Evolutionary conservation across 2,113 vertebrate genomes (phyloP), one percentile per base, ranked within the genome.

Genomic region (Piprites chloris): DNA sequence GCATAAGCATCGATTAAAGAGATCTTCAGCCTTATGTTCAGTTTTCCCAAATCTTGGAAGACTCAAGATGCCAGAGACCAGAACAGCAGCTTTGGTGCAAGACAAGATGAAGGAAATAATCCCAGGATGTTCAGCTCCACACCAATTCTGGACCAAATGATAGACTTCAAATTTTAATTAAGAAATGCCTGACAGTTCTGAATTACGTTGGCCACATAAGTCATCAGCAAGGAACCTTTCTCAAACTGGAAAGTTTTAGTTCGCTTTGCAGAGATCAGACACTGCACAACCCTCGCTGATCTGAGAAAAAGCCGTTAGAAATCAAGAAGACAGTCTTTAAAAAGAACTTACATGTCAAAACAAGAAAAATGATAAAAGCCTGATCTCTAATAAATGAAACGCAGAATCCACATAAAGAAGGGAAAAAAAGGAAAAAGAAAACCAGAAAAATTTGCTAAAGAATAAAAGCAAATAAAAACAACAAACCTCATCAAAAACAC

Each of bases 351-450:
- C 14, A 30, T 22, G 80, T 97, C 96, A 96, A 94, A 95, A 95
- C 94, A 95, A 93, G 83, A 83, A 80, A 92, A 95, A 91, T 92
- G 94, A 96, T 95, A 92, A 97, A 96, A 97, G 96, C 47, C 80
- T 23, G 17, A 92, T 37, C 30, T 77, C 56, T 32, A 50, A 76
- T 63, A 92, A 93, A 81, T 58, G 59, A 89, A 93, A 95, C 12
- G 33, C 35, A 89, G 76, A 86, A 71, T 77, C 33, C 68, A 92
- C 33, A 83, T 68, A 69, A 95, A 88, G 58, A 11, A 68, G 65
- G 27, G 1, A 15, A 47, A 59, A 71, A 83, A 53, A 32, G 15
- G 24, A 49, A 32, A n/a, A 50, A 33, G 19, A 19, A 8, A 3
- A 21, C 9, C 13, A 87, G 39, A 92, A 88, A 72, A 85, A 92